A percentile compares a stretch with the other conserved stretches of the same genome.
Conservation (phyloP, 2,797 vertebrate species). For the Ficedula albicollis region DNA sequence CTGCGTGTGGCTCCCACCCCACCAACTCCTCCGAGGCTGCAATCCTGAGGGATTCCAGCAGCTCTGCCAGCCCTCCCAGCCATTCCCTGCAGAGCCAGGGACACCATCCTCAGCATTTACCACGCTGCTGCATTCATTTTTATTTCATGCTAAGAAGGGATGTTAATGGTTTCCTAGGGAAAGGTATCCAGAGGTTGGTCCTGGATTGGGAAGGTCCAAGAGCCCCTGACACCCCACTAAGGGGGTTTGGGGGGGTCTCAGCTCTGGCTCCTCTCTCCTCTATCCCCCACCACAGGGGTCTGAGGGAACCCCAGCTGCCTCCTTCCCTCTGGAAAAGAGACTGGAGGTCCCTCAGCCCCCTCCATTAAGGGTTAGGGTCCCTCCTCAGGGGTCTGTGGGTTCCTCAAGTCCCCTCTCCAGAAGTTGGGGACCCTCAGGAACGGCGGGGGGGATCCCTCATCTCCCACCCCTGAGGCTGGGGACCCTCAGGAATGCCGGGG, state of each 20-base stretch:
- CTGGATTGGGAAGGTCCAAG: background rate
- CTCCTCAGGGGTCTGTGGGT: too few species aligned
- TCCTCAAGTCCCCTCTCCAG: too few species aligned
- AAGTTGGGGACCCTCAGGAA: background rate
- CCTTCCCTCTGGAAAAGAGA: background rate
- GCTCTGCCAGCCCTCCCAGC: background rate
- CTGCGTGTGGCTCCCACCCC: background rate
- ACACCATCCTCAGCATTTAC: fast-evolving
- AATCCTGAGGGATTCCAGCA: background rate
- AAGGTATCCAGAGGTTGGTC: too few species aligned
- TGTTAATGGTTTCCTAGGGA: background rate
- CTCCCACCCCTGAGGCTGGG: background rate
- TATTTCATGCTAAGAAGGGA: too few species aligned
- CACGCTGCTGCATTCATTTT: fast-evolving
- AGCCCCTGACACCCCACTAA: background rate
- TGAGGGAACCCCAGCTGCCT: background rate
- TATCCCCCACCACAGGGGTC: background rate
- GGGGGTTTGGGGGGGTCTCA: background rate
- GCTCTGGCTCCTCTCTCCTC: background rate
- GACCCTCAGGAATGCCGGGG: background rate
- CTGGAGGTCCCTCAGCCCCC: background rate
- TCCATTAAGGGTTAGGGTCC: too few species aligned
- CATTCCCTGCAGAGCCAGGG: background rate
- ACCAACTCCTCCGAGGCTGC: background rate
- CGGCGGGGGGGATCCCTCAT: too few species aligned